Evolutionary conservation across 2,888 invertebrate species (phyloP), one percentile per base, ranked within the genome.

Genomic region (Hedya salicella): DNA sequence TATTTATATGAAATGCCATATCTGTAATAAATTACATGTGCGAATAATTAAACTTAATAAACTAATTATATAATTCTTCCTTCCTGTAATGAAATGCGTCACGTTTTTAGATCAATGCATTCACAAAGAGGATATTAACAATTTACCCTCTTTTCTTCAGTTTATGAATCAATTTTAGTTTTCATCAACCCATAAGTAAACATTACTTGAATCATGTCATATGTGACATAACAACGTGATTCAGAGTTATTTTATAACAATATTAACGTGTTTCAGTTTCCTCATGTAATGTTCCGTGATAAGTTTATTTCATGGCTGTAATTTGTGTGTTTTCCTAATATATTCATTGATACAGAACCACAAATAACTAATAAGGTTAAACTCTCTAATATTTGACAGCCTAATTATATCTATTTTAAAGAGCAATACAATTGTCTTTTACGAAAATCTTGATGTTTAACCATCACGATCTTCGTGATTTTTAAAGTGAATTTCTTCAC

Each of bases 51-150:
- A 44, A 32, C 3, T 46, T 17, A 32, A 57, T 57, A 46, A 57
- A 46, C 16, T 32, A 19, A 46, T 57, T 46, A 32, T 19, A 57
- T 46, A 57, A 57, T 32, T 57, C n/a, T 32, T 46, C 44, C 56
- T 44, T 44, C 21, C 30, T 13, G 11, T 13, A 19, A 36, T 36
- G n/a, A 11, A 8, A 8, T 39, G 36, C 44, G 9, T 32, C 44
- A 46, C 19, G 32, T 25, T 25, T 25, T 6, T 25, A 25, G 5
- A 25, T n/a, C n/a, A 36, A 36, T 57, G 17, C 57, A 57, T 57
- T 57, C 44, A 57, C 19, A 57, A 56, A 19, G 54, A 25, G 5
- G 5, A 25, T 25, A 25, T 21, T 17, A n/a, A 17, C 46, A 57
- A 19, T 46, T 32, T 57, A 32, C 44, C 32, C n/a, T 17, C 39